Base-by-base conservation (phyloP, 2,888 invertebrate genomes). In the Temnothorax ravouxi region DNA sequence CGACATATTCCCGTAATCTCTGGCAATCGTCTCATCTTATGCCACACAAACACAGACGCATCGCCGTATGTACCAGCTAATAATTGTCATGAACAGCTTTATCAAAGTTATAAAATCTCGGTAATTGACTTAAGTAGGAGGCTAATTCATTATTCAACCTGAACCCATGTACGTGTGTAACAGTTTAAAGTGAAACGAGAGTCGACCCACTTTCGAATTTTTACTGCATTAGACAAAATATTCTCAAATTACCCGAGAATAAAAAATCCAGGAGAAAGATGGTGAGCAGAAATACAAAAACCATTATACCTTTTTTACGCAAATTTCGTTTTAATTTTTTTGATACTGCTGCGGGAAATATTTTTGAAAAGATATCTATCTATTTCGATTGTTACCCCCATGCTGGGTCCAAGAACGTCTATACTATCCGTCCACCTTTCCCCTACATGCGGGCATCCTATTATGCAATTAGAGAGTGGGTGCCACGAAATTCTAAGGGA, bases 401-500 rank as follows among this genome's bases (percentile, higher is more conserved):
- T 87, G 86, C 62, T 86, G 76, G 84, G 82, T 64, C 72, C 80
- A 72, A 50, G 34, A 86, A 88, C 84, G 86, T 89, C 86, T 85
- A 88, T 88, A 87, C 86, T 87, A 87, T 86, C 87, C 88, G 79
- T 81, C 89, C 87, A 88, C 89, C 90, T 90, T 89, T 88, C 88
- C 88, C 88, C 87, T 88, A 90, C 89, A 90, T 90, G 90, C 90
- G 94, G 94, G 94, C 92, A 93, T 93, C 90, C 94, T 94, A 94
- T 94, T 94, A 94, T 94, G 94, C 94, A 94, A 94, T 95, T 94
- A 94, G 93, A 93, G 93, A 91, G 89, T 88, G 87, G 87, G 91
- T 88, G 90, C 89, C 88, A 88, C 92, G 91, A 91, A 93, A 93
- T 93, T 94, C 93, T 93, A 93, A 93, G 93, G 91, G 93, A 93